Evolutionary conservation across 2,888 invertebrate genomes (phyloP), one percentile per base, ranked within the genome.

Genomic region (Pheosia tremula): DNA sequence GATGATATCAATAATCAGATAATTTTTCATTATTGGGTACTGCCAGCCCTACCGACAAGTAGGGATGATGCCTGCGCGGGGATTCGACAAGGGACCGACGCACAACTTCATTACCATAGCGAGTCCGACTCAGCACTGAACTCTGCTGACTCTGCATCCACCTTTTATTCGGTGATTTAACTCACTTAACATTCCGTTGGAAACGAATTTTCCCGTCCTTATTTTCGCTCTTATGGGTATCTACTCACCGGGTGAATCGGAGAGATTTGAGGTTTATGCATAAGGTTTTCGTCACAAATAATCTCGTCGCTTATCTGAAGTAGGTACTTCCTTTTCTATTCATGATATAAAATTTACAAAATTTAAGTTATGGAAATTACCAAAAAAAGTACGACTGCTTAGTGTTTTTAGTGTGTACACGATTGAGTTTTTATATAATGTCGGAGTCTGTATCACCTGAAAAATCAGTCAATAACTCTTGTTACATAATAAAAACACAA

Each of bases 111-210:
- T 89, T 89, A 87, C 80, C 88, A 88, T 87, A 86, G 83, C 82
- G 72, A 74, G 79, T 77, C 69, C 72, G 76, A 82, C 81, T 87
- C 87, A 86, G 87, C 87, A 84, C 76, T 75, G 70, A 58, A 75
- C 63, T 64, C 78, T 81, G 91, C 86, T 86, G 88, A 87, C 83
- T 83, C 55, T 11, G 55, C 55, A 39, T n/a, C 13, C 39, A 39
- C 55, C 39, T 55, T 55, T 39, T 55, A 55, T 55, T 55, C 75
- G 71, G 62, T 64, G 66, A 89, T 89, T 93, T 91, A 89, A 92
- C 90, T 90, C 88, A 87, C 85, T 91, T 90, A 89, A 87, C 86
- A 87, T 89, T 88, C 83, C 83, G 81, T 83, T 81, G 81, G 81
- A 83, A 88, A 86, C 83, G 88, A 87, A 88, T 86, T 85, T 84